phyloP scores from a whole-genome alignment of 2,113 vertebrate genomes.

The Amphilophus citrinellus region DNA sequence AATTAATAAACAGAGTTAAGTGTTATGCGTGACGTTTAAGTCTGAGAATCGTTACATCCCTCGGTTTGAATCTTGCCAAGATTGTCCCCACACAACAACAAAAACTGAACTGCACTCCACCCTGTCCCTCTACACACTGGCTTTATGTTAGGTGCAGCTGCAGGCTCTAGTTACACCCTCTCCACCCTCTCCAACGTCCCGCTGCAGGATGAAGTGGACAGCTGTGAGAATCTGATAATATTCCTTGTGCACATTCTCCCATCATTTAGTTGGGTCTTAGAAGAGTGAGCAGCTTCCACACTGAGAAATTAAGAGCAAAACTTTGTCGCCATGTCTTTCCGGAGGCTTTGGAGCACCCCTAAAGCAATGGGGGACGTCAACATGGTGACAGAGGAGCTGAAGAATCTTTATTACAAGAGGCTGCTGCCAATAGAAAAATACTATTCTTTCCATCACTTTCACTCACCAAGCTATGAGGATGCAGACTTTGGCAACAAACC shows the following conservation, averaged over 20 bases:
- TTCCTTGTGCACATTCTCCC: conserved; percentile 49
- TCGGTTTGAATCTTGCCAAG: conserved; percentile 45
- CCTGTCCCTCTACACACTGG: conserved; percentile 69
- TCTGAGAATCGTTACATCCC: background rate
- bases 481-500: conserved; percentile 93
- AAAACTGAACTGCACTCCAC: conserved; percentile 66
- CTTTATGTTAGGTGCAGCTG: conserved; percentile 75
- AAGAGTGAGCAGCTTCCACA: conserved; percentile 30
- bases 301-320: background rate
- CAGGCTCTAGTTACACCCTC: conserved; percentile 79
- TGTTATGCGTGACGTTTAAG: background rate
- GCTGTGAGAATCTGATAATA: conserved; percentile 71
- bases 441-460: conserved; percentile 88
- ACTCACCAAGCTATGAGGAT: conserved; percentile 87
- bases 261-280: conserved; percentile 48
- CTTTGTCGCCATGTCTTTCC: conserved; percentile 59
- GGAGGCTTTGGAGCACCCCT: conserved; percentile 63
- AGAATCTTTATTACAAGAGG: conserved; percentile 85
- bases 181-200: conserved; percentile 71
- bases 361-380: conserved; percentile 83
- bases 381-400: conserved; percentile 87
- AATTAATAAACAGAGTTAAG: background rate
- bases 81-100: conserved; percentile 55
- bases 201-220: conserved; percentile 72
- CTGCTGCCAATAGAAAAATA: conserved; percentile 88